These are phyloP conservation scores for Polydesmus complanatus DNA, from an alignment of 2,888 invertebrate species.

Conservation along the genomic window DNA sequence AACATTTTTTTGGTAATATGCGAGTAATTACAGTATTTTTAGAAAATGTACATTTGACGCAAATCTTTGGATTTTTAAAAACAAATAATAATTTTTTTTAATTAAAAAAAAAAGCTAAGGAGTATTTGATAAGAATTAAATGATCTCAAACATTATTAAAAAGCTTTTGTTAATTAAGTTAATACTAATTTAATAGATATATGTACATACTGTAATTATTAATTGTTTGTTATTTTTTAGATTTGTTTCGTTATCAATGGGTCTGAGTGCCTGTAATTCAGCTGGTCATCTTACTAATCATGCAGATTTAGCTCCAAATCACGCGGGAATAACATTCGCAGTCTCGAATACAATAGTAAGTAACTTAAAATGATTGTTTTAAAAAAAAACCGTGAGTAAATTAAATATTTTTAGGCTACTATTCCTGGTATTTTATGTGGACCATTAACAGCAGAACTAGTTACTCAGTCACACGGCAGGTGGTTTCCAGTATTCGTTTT, in stretches of 20 bases:
- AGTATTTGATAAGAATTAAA: neutral
- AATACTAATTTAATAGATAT: too few relatives aligned
- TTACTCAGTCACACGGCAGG: slow-evolving; percentile 51
- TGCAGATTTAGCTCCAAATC: slow-evolving; percentile 60
- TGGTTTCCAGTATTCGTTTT: slow-evolving; percentile 61
- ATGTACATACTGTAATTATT: neutral
- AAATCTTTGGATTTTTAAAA: too few relatives aligned
- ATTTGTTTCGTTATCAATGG: slow-evolving; percentile 58
- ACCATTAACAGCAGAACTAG: slow-evolving; percentile 58
- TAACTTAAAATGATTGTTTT: neutral
- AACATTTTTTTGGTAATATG: too few relatives aligned
- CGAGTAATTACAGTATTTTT: too few relatives aligned
- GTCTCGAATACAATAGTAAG: slow-evolving; percentile 56
- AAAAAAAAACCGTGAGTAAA: neutral
- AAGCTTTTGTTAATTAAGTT: too few relatives aligned
- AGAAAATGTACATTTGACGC: too few relatives aligned
- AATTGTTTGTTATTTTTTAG: slow-evolving; percentile 30
- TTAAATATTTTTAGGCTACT: slow-evolving; percentile 42
- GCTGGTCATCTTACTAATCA: slow-evolving; percentile 63
- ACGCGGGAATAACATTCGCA: slow-evolving; percentile 61
- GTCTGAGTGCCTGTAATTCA: slow-evolving; percentile 57
- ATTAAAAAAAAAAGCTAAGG: too few relatives aligned
- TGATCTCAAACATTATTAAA: too few relatives aligned
- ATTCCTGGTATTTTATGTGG: slow-evolving; percentile 61
- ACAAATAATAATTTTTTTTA: too few relatives aligned